Evolutionary conservation across 1,140 invertebrate species (phyloP).

Genomic region (Saccostrea glomerata): DNA sequence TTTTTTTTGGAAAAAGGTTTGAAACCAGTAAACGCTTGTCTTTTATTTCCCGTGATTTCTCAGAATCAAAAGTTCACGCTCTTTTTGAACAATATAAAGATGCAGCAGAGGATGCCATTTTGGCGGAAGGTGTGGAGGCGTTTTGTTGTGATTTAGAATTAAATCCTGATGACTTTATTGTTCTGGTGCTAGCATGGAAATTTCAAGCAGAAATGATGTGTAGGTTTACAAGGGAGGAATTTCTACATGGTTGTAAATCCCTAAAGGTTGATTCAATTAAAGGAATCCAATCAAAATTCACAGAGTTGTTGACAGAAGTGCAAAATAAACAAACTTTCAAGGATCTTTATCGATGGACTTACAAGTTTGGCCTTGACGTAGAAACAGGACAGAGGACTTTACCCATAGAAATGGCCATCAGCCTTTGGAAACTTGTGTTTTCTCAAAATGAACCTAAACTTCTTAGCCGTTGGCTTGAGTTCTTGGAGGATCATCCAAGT

Average conservation of each 20-base stretch:
- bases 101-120: conserved; percentile 89
- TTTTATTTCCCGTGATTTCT: conserved; percentile 71
- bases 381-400: conserved; percentile 92
- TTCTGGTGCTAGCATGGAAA: conserved; percentile 96
- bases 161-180: conserved; percentile 91
- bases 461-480: conserved; percentile 90
- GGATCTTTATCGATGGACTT: conserved; percentile 89
- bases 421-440: conserved; percentile 95
- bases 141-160: conserved; percentile 93
- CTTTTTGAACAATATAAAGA: conserved; percentile 95
- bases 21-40: conserved; percentile 67
- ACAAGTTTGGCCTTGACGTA: conserved; percentile 93
- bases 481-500: conserved; percentile 91
- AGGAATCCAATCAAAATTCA: conserved; percentile 88
- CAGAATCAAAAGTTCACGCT: conserved; percentile 85
- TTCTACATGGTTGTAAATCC: conserved; percentile 88
- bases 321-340: conserved; percentile 91
- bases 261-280: conserved; percentile 91
- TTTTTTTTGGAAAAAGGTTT: neutral
- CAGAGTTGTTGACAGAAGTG: conserved; percentile 89
- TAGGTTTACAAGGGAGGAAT: conserved; percentile 92
- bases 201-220: conserved; percentile 97
- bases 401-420: conserved; percentile 93
- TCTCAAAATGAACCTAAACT: conserved; percentile 89
- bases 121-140: conserved; percentile 94